Evolutionary conservation across 2,113 vertebrate genomes (phyloP).

Genomic region (Propithecus coquereli): DNA sequence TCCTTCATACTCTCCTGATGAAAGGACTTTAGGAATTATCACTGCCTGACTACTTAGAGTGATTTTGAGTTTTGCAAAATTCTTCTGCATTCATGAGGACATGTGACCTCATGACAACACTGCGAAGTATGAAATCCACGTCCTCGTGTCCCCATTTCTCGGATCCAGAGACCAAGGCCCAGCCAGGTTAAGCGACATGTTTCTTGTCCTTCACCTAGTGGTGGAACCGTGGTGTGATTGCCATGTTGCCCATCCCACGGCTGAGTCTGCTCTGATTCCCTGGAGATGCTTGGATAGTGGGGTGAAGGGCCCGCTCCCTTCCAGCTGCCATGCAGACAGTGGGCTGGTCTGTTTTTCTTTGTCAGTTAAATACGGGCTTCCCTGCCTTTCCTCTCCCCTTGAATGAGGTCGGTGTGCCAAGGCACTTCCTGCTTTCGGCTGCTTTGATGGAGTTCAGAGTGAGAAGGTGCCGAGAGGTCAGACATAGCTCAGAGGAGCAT

Average conservation of each 20-base stretch:
- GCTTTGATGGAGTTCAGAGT: background rate
- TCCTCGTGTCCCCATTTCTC: background rate
- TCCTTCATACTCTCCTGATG: background rate
- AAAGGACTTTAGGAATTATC: background rate
- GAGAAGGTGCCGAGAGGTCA: constrained; percentile 49
- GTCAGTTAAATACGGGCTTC: constrained; percentile 68
- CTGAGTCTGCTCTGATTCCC: background rate
- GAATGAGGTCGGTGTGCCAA: constrained; percentile 66
- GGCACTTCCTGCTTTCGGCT: constrained; percentile 71
- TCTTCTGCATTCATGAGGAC: background rate
- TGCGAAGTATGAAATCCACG: background rate
- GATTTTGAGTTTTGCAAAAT: background rate
- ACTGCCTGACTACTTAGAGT: background rate
- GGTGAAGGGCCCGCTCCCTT: constrained; percentile 48
- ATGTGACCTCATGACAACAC: background rate
- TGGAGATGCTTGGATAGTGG: background rate
- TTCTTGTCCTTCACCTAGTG: background rate
- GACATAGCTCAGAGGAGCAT: constrained; percentile 30
- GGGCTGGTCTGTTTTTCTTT: constrained; percentile 72
- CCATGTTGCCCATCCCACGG: background rate
- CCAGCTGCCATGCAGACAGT: background rate
- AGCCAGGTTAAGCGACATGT: background rate
- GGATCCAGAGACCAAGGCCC: background rate
- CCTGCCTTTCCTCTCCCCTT: constrained; percentile 67
- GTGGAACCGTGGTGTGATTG: background rate